phyloP scores from a whole-genome alignment of 2,113 vertebrate species.

The Dipodomys spectabilis region DNA sequence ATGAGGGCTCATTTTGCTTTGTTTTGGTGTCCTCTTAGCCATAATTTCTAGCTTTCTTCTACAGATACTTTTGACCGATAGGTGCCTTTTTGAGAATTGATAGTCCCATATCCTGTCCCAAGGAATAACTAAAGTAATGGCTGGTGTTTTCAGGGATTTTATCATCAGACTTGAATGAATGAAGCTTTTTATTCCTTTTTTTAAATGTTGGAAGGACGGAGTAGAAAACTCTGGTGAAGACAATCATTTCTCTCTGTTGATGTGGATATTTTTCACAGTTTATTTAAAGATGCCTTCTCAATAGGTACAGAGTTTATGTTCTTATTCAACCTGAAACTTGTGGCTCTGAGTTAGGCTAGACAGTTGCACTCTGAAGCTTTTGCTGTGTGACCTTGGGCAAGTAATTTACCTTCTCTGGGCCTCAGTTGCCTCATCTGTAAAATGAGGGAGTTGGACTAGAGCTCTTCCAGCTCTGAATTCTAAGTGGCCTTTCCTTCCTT shows the following conservation, averaged over 20 bases:
- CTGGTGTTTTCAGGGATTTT: conserved; percentile 76
- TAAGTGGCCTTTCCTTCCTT: conserved; percentile 75
- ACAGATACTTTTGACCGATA: conserved; percentile 59
- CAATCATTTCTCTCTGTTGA: conserved; percentile 72
- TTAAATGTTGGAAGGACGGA: conserved; percentile 31
- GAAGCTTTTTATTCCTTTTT: conserved; percentile 9
- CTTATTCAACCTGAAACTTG: background rate
- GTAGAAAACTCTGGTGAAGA: conserved; percentile 67
- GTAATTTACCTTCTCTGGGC: conserved; percentile 59
- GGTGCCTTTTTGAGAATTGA: conserved; percentile 78
- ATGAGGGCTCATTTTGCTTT: background rate
- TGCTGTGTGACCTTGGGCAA: conserved; percentile 62
- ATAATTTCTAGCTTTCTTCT: conserved; percentile 18
- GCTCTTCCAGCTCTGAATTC: conserved; percentile 67
- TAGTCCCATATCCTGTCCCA: conserved; percentile 63
- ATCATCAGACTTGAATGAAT: conserved; percentile 64
- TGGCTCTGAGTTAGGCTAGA: conserved; percentile 17
- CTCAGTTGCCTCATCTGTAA: conserved; percentile 76
- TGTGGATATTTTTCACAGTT: conserved; percentile 36
- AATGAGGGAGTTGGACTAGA: conserved; percentile 66
- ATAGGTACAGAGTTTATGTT: conserved; percentile 37
- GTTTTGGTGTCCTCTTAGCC: conserved; percentile 34
- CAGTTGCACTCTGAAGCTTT: background rate
- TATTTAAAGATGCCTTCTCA: conserved; percentile 37
- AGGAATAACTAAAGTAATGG: conserved; percentile 59